Evolutionary conservation across 1,140 invertebrate species (phyloP).

Genomic region (Helicoverpa armigera): DNA sequence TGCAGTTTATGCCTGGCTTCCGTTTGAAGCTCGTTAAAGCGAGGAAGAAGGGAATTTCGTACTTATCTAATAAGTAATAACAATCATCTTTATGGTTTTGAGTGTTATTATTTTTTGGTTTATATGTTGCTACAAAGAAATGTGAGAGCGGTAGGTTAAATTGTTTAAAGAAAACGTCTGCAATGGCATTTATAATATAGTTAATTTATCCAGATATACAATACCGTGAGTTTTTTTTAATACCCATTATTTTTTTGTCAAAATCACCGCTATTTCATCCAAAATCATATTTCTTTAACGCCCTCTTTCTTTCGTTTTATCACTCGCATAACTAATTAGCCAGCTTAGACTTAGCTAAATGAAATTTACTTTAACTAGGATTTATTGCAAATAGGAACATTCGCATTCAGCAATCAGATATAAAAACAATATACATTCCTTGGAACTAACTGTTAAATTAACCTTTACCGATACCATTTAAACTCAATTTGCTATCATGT

Average conservation of each 20-base stretch:
- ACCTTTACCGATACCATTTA: conserved; percentile 41
- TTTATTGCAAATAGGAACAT: conserved; percentile 25
- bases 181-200: no score
- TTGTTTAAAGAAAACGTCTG: background rate
- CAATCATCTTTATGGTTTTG: background rate
- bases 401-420: conserved; percentile 15
- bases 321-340: background rate
- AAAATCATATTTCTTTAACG: no score
- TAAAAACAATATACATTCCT: conserved; percentile 26
- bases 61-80: conserved; percentile 31
- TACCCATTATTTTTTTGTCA: no score
- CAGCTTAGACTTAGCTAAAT: background rate
- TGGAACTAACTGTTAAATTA: conserved; percentile 24
- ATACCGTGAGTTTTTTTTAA: no score
- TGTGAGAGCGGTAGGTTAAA: background rate
- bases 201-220: no score
- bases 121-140: conserved; percentile 3
- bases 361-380: background rate
- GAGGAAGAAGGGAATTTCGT: conserved; percentile 18
- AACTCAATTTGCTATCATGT: conserved; percentile 46
- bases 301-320: no score
- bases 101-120: background rate
- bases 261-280: no score
- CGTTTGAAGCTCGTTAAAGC: conserved; percentile 46
- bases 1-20: conserved; percentile 46